phyloP scores from a whole-genome alignment of 2,797 vertebrate species.

The Betta splendens region DNA sequence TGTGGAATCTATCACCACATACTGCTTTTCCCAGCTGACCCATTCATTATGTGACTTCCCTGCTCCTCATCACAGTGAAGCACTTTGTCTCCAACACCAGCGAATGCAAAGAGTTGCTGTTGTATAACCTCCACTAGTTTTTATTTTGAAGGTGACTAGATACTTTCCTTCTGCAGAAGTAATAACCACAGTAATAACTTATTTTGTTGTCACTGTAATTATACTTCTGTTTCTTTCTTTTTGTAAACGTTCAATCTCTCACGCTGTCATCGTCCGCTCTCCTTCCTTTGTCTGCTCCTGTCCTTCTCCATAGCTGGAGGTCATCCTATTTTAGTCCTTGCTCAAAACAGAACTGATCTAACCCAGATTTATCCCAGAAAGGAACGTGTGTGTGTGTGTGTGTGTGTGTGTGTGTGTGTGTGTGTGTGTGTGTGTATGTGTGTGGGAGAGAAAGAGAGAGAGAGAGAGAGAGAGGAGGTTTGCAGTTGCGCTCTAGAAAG shows the following conservation, averaged over 20 bases:
- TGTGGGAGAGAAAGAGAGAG: too few relatives aligned
- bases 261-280: slow-evolving; percentile 44
- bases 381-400: slow-evolving; percentile 57
- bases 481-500: slow-evolving; percentile 57
- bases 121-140: background rate
- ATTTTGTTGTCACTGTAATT: too few relatives aligned
- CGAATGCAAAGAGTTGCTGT: background rate
- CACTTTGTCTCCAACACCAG: background rate
- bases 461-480: slow-evolving; percentile 39
- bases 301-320: slow-evolving; percentile 67
- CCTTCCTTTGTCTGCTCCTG: slow-evolving; percentile 44
- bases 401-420: slow-evolving; percentile 54
- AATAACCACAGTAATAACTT: too few relatives aligned
- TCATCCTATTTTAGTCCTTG: slow-evolving; percentile 78
- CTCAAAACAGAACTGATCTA: slow-evolving; percentile 73
- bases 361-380: slow-evolving; percentile 76
- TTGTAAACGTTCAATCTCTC: slow-evolving; percentile 17
- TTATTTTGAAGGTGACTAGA: background rate
- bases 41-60: background rate
- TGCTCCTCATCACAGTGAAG: background rate
- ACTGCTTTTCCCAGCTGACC: background rate
- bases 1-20: slow-evolving; percentile 5
- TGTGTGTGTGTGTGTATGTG: slow-evolving; percentile 57
- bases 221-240: too few relatives aligned
- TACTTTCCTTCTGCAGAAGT: background rate